These are phyloP conservation scores for Nansenia antarctica DNA, from an alignment of 2,113 vertebrate genomes.

Conservation along the genomic window DNA sequence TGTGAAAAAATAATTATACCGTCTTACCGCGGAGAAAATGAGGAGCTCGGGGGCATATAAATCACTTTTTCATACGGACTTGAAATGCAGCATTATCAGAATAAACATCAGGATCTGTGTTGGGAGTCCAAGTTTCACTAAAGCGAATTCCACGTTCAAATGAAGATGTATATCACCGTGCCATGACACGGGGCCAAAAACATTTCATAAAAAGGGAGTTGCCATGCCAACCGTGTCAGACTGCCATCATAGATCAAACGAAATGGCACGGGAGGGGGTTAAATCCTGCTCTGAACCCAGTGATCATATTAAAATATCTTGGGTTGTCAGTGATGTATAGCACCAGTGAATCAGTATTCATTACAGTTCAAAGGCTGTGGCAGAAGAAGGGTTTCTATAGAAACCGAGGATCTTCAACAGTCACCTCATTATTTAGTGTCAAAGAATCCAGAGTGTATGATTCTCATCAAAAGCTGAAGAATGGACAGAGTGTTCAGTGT, in stretches of 20 bases:
- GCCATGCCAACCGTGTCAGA: background rate
- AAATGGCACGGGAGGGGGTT: background rate
- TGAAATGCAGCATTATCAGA: background rate
- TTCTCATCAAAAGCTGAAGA: background rate
- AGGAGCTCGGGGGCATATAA: background rate
- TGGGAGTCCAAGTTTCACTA: background rate
- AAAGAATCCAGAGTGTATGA: background rate
- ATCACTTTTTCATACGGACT: background rate
- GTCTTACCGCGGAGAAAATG: background rate
- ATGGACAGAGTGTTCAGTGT: background rate
- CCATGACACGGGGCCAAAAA: background rate
- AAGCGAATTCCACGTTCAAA: background rate
- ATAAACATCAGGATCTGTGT: background rate
- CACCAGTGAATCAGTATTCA: background rate
- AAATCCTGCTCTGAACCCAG: background rate
- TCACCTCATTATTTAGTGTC: background rate
- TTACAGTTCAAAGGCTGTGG: background rate
- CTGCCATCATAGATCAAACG: constrained; percentile 1
- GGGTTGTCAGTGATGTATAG: background rate
- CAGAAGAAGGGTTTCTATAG: background rate
- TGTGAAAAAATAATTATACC: background rate
- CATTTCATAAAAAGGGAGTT: background rate
- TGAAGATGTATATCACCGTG: background rate
- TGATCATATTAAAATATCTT: background rate
- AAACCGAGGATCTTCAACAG: background rate